Conservation (phyloP, 2,797 vertebrate genomes). For the Sebastes baramenuke region DNA sequence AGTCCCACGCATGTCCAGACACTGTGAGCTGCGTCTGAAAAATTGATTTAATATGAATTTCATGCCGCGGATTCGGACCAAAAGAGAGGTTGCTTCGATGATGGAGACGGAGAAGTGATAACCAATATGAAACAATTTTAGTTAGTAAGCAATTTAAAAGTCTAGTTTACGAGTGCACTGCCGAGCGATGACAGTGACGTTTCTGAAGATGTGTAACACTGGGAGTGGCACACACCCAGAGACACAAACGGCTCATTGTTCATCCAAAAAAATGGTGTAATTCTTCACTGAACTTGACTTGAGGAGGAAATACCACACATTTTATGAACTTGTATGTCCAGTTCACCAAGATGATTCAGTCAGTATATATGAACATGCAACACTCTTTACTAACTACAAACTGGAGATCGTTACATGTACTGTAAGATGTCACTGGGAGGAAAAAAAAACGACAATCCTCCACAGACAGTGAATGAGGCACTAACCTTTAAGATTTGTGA, state of each 20-base stretch:
- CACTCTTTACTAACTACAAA: not conserved
- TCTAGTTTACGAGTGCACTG: not conserved
- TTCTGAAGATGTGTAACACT: not conserved
- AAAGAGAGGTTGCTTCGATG: not conserved
- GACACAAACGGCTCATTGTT: not conserved
- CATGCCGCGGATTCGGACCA: not conserved
- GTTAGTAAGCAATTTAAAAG: not conserved
- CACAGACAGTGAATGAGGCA: not conserved
- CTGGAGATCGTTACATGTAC: not conserved
- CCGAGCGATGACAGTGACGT: not conserved
- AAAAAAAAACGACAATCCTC: not conserved
- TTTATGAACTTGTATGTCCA: not conserved
- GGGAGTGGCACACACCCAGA: not conserved
- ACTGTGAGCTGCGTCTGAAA: not conserved
- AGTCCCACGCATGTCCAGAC: constrained; percentile 24
- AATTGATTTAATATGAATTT: not conserved
- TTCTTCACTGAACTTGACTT: not conserved
- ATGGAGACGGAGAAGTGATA: not conserved
- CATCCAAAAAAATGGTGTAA: constrained; percentile 27
- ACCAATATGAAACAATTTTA: not conserved
- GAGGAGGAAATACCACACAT: constrained; percentile 17
- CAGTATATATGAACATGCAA: not conserved
- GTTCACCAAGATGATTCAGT: not conserved
- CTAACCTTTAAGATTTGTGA: not conserved
- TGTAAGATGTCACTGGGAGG: not conserved